Evolutionary conservation across 1,140 invertebrate species (phyloP).

Genomic region (Linepithema humile): DNA sequence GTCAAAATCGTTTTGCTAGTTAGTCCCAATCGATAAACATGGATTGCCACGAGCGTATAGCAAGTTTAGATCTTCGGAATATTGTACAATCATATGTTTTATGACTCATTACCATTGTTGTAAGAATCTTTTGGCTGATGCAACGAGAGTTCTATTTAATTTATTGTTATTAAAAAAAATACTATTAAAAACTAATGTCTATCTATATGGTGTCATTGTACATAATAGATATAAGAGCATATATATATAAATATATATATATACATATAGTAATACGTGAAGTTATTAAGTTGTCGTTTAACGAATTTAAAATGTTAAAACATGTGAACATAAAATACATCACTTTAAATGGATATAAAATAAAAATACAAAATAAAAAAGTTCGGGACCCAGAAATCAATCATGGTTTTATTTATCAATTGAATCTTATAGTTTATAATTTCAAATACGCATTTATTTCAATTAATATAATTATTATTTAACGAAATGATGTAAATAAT

Average conservation of each 20-base stretch:
- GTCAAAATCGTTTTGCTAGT: slow-evolving; percentile 62
- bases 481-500: too few species aligned
- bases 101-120: slow-evolving; percentile 67
- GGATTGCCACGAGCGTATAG: slow-evolving; percentile 68
- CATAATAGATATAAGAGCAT: slow-evolving; percentile 82
- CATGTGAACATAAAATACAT: slow-evolving; percentile 19
- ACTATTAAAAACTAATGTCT: slow-evolving; percentile 74
- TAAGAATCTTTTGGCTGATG: slow-evolving; percentile 63
- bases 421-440: slow-evolving; percentile 22
- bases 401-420: slow-evolving; percentile 30
- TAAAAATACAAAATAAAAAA: slow-evolving; percentile 43
- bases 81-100: slow-evolving; percentile 75
- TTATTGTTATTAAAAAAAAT: slow-evolving; percentile 77
- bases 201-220: slow-evolving; percentile 82
- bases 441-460: too few species aligned
- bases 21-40: slow-evolving; percentile 60
- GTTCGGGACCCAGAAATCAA: slow-evolving; percentile 67
- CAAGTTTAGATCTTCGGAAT: slow-evolving; percentile 74
- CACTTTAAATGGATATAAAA: slow-evolving; percentile 20
- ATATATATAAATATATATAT: too few species aligned
- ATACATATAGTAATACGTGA: slow-evolving; percentile 75
- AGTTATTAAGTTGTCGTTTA: slow-evolving; percentile 75
- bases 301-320: slow-evolving; percentile 66
- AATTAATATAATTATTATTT: too few species aligned
- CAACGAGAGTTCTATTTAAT: slow-evolving; percentile 77